Evolutionary conservation across 2,797 vertebrate species (phyloP), one percentile per base, ranked within the genome.

Genomic region (Vultur gryphus): DNA sequence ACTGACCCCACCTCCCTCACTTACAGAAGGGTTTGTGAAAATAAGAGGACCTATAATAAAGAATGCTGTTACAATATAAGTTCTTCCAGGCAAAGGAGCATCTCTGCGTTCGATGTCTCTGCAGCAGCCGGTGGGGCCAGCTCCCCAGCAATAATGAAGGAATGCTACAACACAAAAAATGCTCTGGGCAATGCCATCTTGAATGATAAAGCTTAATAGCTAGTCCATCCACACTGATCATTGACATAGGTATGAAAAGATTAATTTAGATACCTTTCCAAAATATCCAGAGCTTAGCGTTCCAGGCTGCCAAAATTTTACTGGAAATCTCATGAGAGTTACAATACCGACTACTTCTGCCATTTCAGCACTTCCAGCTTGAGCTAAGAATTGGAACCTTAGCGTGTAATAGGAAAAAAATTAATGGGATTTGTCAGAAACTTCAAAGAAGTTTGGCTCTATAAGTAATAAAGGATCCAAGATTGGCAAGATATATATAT

Each of bases 361-460:
- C 44, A 59, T 54, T 49, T 92, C 92, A 93, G 95, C 93, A 87
- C 87, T 75, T 89, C 70, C 86, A 96, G 67, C 84, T 33, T 57
- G 70, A 90, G 95, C 51, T 82, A 59, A 49, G 64, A 79, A 37
- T 35, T 61, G 84, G 67, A 69, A 82, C 46, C 66, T 80, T 20
- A 52, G 26, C 0, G 3, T 23, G 77, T 7, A 84, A 80, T 12
- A 55, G n/a, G 51, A 35, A 2, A 35, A 90, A 87, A 77, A 88
- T 3, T 5, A 44, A 76, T 35, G 33, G 57, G 91, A 64, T 88
- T 52, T 83, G 64, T 80, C 81, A 93, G 70, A 77, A 84, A 49
- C 16, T 62, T 88, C 82, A 75, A 71, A 78, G 44, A 59, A 57
- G 51, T 80, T 93, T 87, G 90, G 67, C 44, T 94, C 28, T 73